Conservation (phyloP, 1,140 invertebrate genomes). For the Drosophila murphyi region DNA sequence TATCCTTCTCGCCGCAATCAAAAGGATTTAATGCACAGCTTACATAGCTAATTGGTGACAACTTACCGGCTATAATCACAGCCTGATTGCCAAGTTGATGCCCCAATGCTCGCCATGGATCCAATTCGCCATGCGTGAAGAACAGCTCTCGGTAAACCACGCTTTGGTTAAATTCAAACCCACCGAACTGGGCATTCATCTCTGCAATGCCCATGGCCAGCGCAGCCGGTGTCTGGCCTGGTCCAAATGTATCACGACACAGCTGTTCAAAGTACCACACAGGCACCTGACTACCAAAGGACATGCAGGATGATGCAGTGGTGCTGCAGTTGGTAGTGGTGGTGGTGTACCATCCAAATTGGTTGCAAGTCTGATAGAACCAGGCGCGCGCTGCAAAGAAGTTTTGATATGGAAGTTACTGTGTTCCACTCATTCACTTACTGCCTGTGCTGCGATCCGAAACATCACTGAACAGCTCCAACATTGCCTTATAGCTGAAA, state of each 20-base stretch:
- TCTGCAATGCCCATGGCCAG: conserved; percentile 85
- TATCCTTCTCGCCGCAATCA: conserved; percentile 47
- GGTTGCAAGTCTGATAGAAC: conserved; percentile 90
- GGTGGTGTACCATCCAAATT: conserved; percentile 88
- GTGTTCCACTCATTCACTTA: conserved; percentile 27
- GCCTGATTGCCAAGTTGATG: conserved; percentile 63
- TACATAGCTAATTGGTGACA: conserved; percentile 31
- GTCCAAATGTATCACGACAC: conserved; percentile 88
- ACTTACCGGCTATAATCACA: conserved; percentile 60
- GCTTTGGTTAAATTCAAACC: conserved; percentile 84
- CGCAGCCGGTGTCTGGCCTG: conserved; percentile 75
- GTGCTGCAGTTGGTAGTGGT: conserved; percentile 62
- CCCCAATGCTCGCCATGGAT: conserved; percentile 86
- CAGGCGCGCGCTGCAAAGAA: conserved; percentile 85
- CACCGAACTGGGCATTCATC: conserved; percentile 87
- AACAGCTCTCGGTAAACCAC: conserved; percentile 85
- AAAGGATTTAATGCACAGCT: conserved; percentile 36
- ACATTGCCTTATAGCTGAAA: conserved; percentile 66
- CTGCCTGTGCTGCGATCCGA: conserved; percentile 50
- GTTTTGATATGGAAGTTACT: conserved; percentile 20
- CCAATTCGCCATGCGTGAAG: conserved; percentile 88
- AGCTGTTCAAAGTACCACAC: conserved; percentile 86
- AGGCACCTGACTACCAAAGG: conserved; percentile 87
- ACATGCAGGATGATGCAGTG: conserved; percentile 54
- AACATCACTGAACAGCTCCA: conserved; percentile 52